Percentiles rank a stretch among this genome's conserved stretches.
Conservation (phyloP, 2,113 vertebrate genomes). For the Chascanopsetta lugubris region DNA sequence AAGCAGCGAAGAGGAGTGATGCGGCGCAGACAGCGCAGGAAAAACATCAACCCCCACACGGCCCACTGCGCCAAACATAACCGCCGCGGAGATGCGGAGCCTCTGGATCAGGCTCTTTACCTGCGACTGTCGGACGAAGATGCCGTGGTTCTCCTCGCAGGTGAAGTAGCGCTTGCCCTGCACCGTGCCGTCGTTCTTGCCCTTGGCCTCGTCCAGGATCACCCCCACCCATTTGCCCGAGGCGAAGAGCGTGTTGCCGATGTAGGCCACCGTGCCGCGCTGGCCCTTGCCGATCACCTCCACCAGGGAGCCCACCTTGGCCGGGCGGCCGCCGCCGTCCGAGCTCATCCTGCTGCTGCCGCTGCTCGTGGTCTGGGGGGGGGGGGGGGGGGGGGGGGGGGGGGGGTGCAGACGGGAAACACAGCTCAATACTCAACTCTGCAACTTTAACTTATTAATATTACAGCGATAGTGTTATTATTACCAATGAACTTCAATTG, state of each 20-base stretch:
- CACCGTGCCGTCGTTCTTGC: slow-evolving; percentile 97
- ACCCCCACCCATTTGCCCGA: slow-evolving; percentile 98
- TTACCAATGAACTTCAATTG: no score
- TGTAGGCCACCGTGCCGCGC: slow-evolving; percentile 93
- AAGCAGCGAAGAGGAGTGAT: not conserved
- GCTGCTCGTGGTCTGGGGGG: slow-evolving; percentile 83
- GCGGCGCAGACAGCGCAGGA: slow-evolving; percentile 1
- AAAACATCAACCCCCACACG: slow-evolving; percentile 32
- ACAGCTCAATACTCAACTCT: no score
- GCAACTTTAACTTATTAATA: no score
- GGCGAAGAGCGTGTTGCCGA: slow-evolving; percentile 94
- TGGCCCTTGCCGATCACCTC: slow-evolving; percentile 97
- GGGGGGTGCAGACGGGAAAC: no score
- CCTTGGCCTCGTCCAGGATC: slow-evolving; percentile 94
- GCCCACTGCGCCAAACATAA: slow-evolving; percentile 18
- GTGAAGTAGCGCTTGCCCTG: slow-evolving; percentile 96
- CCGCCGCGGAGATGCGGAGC: no score
- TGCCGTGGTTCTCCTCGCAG: slow-evolving; percentile 92
- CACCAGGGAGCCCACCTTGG: slow-evolving; percentile 91
- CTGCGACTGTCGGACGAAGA: slow-evolving; percentile 98
- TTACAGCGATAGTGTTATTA: no score
- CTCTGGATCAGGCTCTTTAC: no score
- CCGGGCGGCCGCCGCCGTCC: slow-evolving; percentile 85
- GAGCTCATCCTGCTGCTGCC: slow-evolving; percentile 90
- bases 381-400: not conserved